These are phyloP conservation scores for Teleogryllus oceanicus DNA, from an alignment of 2,888 invertebrate species.

Conservation along the genomic window DNA sequence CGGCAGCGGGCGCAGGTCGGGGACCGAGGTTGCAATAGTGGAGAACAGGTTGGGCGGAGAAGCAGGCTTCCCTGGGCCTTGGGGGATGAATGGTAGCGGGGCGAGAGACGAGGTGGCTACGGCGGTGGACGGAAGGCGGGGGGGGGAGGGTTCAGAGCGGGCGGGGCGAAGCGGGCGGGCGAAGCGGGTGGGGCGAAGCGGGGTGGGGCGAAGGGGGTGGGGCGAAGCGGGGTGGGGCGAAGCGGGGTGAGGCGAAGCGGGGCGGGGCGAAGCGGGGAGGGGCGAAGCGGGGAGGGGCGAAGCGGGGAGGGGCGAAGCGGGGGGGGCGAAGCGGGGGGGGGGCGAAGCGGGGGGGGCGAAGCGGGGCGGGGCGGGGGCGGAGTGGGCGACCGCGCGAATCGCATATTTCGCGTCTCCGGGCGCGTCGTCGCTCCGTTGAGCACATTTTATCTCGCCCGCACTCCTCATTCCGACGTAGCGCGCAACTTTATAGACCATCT, in stretches of 20 bases:
- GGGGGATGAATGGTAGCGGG: too few relatives aligned
- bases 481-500: background rate
- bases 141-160: background rate
- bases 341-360: background rate
- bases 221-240: too few relatives aligned
- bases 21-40: too few relatives aligned
- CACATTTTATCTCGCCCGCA: constrained; percentile 1
- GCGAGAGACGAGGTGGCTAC: too few relatives aligned
- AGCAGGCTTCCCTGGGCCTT: too few relatives aligned
- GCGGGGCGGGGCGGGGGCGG: background rate
- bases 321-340: background rate
- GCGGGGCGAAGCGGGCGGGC: too few relatives aligned
- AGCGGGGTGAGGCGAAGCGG: too few relatives aligned
- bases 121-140: too few relatives aligned
- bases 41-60: too few relatives aligned
- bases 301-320: background rate
- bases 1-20: too few relatives aligned
- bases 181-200: background rate
- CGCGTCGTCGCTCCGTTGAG: background rate
- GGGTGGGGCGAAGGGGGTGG: background rate
- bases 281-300: background rate
- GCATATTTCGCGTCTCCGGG: background rate
- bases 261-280: background rate
- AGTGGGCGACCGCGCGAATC: background rate
- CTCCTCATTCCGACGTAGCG: constrained; percentile 5